Evolutionary conservation across 2,113 vertebrate species (phyloP).

Genomic region (Morone saxatilis): DNA sequence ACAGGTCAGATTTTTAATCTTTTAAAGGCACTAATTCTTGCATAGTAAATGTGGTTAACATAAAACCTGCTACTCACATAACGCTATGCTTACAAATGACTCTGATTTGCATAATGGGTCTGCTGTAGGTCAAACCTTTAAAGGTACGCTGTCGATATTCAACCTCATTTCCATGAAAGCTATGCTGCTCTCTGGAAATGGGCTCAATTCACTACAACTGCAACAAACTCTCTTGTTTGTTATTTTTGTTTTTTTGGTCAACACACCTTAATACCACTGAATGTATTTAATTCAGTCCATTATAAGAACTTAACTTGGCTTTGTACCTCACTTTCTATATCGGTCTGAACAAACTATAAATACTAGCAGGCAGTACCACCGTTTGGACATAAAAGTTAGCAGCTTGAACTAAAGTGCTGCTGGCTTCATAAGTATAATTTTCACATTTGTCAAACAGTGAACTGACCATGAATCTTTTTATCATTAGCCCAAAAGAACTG

Average conservation of each 20-base stretch:
- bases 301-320: neutral
- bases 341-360: neutral
- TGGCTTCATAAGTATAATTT: neutral
- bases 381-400: neutral
- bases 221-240: constrained; percentile 1
- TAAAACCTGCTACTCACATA: constrained; percentile 43
- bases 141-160: constrained; percentile 15
- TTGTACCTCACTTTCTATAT: neutral
- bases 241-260: neutral
- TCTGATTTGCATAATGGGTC: constrained; percentile 55
- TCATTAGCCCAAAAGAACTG: neutral
- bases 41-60: constrained; percentile 35
- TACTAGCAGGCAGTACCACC: neutral
- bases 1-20: constrained; percentile 28
- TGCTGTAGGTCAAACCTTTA: constrained; percentile 43
- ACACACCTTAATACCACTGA: neutral
- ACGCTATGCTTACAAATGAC: constrained; percentile 35
- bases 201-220: neutral
- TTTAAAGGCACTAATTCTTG: constrained; percentile 35
- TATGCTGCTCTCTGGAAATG: constrained; percentile 32
- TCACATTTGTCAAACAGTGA: no score
- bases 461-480: neutral
- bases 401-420: neutral
- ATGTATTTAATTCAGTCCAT: constrained; percentile 6
- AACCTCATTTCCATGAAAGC: constrained; percentile 37